A percentile compares a stretch with the other conserved stretches of the same genome.
phyloP scores from a whole-genome alignment of 2,888 invertebrate genomes.

The Arge pagana region DNA sequence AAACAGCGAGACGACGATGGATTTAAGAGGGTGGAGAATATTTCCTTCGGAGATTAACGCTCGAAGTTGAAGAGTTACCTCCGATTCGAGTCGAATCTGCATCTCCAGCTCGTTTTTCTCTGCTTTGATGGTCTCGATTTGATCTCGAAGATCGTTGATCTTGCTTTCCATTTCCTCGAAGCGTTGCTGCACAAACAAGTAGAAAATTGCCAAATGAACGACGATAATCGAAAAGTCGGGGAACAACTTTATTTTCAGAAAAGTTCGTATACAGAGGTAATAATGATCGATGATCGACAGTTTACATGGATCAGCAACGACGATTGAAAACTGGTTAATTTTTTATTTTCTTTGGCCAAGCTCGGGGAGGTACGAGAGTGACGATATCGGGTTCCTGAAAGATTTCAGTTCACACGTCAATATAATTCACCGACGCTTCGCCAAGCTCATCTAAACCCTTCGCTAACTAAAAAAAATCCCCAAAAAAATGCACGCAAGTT shows the following conservation, averaged over 20 bases:
- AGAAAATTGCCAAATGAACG: constrained; percentile 25
- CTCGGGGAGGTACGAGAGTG: constrained; percentile 50
- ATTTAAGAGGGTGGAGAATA: too few relatives aligned
- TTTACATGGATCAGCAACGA: constrained; percentile 23
- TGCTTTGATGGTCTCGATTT: constrained; percentile 51
- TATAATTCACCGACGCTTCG: too few relatives aligned
- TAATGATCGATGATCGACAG: constrained; percentile 24
- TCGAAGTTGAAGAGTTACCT: too few relatives aligned
- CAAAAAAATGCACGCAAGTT: too few relatives aligned
- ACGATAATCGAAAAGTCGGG: constrained; percentile 25
- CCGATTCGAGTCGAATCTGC: constrained; percentile 49
- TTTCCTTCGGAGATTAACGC: too few relatives aligned
- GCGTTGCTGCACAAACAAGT: constrained; percentile 49
- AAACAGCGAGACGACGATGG: too few relatives aligned
- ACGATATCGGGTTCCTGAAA: constrained; percentile 52
- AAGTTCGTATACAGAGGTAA: constrained; percentile 36
- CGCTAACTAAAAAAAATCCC: too few relatives aligned
- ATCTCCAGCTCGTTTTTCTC: constrained; percentile 51
- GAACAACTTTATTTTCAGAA: constrained; percentile 17
- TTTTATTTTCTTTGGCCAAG: constrained; percentile 51
- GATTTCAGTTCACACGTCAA: too few relatives aligned
- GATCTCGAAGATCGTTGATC: constrained; percentile 51
- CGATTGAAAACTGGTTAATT: constrained; percentile 32
- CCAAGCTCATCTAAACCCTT: too few relatives aligned
- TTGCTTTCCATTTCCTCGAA: constrained; percentile 56